Conservation (phyloP, 2,888 invertebrate genomes). For the Dicyrtomina minuta region DNA sequence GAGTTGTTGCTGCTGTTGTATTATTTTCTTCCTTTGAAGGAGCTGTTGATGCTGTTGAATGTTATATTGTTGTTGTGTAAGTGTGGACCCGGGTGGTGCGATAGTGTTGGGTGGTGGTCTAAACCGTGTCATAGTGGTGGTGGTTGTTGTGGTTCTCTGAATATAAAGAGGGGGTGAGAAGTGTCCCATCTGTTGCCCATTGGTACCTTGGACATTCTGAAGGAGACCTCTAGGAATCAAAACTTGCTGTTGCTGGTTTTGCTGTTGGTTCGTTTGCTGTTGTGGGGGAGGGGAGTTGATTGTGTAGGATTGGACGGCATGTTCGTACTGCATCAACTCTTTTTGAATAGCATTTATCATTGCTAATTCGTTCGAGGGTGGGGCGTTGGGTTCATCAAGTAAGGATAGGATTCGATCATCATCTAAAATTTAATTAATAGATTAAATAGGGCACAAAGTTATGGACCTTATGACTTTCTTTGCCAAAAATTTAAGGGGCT, state of each 20-base stretch:
- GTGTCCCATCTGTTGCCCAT: conserved; percentile 23
- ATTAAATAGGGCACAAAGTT: too few species aligned
- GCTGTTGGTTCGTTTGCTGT: conserved; percentile 2
- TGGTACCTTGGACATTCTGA: conserved; percentile 17
- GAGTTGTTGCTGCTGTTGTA: conserved; percentile 39
- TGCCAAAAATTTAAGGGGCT: too few species aligned
- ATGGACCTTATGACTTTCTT: too few species aligned
- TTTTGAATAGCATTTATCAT: conserved; percentile 88
- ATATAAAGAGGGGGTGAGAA: conserved; percentile 39
- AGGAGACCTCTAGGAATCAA: conserved; percentile 17
- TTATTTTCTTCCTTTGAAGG: conserved; percentile 2
- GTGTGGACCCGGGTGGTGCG: conserved; percentile 18
- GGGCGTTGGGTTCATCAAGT: conserved; percentile 36
- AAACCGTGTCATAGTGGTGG: conserved; percentile 35
- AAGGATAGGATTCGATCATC: conserved; percentile 9
- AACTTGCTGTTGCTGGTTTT: conserved; percentile 28
- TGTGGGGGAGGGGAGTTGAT: conserved; percentile 32
- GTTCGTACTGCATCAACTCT: conserved; percentile 83
- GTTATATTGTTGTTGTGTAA: conserved; percentile 8
- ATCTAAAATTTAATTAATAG: conserved; percentile 6
- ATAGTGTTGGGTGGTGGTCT: conserved; percentile 29
- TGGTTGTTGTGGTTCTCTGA: conserved; percentile 42
- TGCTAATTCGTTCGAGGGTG: conserved; percentile 69
- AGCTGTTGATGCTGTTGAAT: conserved; percentile 26
- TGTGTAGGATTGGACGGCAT: conserved; percentile 57